These are phyloP conservation scores for Chanos chanos DNA, from an alignment of 2,797 vertebrate species.

Conservation along the genomic window DNA sequence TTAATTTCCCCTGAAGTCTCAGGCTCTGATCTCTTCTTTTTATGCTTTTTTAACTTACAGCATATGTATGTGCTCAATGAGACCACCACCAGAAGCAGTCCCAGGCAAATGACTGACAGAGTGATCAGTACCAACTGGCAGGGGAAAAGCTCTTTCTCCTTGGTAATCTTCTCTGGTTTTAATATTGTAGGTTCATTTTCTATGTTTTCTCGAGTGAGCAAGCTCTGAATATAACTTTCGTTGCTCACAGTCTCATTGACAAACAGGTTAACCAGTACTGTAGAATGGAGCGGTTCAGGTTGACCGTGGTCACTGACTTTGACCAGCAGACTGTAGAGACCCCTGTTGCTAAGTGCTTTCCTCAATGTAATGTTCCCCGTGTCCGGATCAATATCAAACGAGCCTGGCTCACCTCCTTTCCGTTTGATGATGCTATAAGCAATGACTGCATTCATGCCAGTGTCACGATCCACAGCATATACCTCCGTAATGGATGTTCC, in stretches of 20 bases:
- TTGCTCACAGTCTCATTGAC: constrained; percentile 98
- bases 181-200: no score
- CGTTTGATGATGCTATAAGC: constrained; percentile 95
- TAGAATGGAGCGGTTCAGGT: constrained; percentile 91
- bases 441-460: constrained; percentile 97
- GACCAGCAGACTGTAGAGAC: constrained; percentile 91
- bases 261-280: constrained; percentile 94
- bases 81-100: constrained; percentile 81
- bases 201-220: constrained; percentile 86
- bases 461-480: constrained; percentile 95
- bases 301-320: constrained; percentile 97
- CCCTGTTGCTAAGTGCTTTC: constrained; percentile 86
- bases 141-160: constrained; percentile 76
- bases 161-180: no score
- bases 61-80: constrained; percentile 87
- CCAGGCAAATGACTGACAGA: constrained; percentile 83
- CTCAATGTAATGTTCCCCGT: constrained; percentile 97
- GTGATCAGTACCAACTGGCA: constrained; percentile 84
- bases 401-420: constrained; percentile 87
- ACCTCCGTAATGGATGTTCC: constrained; percentile 96
- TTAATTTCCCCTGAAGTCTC: constrained; percentile 91
- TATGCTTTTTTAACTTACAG: constrained; percentile 77
- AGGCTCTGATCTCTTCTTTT: constrained; percentile 78
- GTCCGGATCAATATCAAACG: constrained; percentile 90
- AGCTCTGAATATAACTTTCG: constrained; percentile 92